Percentiles rank a stretch among this genome's conserved stretches.
These are phyloP conservation scores for Eristalis pertinax DNA, from an alignment of 2,888 invertebrate species.

Conservation along the genomic window DNA sequence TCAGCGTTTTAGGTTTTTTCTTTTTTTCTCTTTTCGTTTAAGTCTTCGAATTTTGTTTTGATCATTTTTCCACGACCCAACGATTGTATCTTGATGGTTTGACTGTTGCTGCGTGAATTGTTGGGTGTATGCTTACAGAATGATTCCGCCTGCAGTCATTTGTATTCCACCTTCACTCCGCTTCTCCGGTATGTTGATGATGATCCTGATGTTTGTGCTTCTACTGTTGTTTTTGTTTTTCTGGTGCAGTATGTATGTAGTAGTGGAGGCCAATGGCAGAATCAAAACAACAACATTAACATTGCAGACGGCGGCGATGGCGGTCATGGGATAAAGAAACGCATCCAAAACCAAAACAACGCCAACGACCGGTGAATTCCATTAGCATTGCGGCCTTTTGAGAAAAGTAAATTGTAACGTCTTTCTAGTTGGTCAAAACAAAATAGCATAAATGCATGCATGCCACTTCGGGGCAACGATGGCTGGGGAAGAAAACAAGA, in stretches of 20 bases:
- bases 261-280: conserved; percentile 54
- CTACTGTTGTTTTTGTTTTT: conserved; percentile 26
- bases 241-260: conserved; percentile 51
- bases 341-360: conserved; percentile 60
- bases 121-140: conserved; percentile 53
- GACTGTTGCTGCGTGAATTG: conserved; percentile 18
- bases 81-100: conserved; percentile 49
- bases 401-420: conserved; percentile 64
- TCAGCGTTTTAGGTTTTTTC: conserved; percentile 17
- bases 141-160: conserved; percentile 38
- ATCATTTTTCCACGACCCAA: conserved; percentile 42
- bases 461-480: conserved; percentile 31
- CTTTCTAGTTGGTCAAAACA: conserved; percentile 61
- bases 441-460: conserved; percentile 62
- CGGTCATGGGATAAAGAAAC: conserved; percentile 43
- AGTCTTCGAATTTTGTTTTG: conserved; percentile 55
- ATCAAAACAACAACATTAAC: conserved; percentile 63
- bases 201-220: conserved; percentile 37
- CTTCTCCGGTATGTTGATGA: conserved; percentile 38
- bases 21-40: conserved; percentile 4
- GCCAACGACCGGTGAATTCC: conserved; percentile 63
- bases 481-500: conserved; percentile 37
- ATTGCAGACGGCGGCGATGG: conserved; percentile 13
- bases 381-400: conserved; percentile 57
- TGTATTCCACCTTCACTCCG: conserved; percentile 35